A percentile compares a stretch with the other conserved stretches of the same genome.
These are phyloP conservation scores for Dasypolia templi DNA, from an alignment of 2,888 invertebrate species.

Conservation along the genomic window DNA sequence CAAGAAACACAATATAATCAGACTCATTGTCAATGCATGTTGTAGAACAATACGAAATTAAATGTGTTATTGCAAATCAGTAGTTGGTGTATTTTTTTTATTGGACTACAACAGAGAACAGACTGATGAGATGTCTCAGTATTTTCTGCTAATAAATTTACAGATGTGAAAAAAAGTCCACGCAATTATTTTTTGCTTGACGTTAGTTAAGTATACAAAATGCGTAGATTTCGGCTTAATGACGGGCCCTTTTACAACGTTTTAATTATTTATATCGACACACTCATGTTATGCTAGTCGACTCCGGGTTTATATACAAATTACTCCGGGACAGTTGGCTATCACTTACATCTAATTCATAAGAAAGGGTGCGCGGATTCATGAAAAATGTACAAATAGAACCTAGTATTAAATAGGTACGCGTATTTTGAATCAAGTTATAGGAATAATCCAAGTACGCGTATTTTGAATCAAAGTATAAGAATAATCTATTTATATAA, in stretches of 20 bases:
- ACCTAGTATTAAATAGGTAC: conserved; percentile 28
- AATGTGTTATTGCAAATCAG: not conserved
- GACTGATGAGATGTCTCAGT: not conserved
- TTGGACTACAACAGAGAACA: not conserved
- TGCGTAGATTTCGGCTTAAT: not conserved
- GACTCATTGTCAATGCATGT: not conserved
- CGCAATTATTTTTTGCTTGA: not conserved
- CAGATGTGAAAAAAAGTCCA: not conserved
- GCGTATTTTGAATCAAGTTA: conserved; percentile 45
- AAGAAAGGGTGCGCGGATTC: conserved; percentile 41
- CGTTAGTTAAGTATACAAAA: not conserved
- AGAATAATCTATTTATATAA: not conserved
- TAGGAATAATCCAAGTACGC: conserved; percentile 8
- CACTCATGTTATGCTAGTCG: conserved; percentile 13
- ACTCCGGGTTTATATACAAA: conserved; percentile 22
- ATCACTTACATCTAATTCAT: conserved; percentile 50
- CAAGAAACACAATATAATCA: not conserved
- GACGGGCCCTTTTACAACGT: not conserved
- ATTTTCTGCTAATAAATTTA: too few relatives aligned
- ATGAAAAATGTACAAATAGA: conserved; percentile 45
- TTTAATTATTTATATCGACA: conserved; percentile 29
- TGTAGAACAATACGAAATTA: too few relatives aligned
- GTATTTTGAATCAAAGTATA: conserved; percentile 45
- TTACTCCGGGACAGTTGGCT: conserved; percentile 12
- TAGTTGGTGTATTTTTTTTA: not conserved